Evolutionary conservation across 2,113 vertebrate species (phyloP).

Genomic region (Mirza zaza): DNA sequence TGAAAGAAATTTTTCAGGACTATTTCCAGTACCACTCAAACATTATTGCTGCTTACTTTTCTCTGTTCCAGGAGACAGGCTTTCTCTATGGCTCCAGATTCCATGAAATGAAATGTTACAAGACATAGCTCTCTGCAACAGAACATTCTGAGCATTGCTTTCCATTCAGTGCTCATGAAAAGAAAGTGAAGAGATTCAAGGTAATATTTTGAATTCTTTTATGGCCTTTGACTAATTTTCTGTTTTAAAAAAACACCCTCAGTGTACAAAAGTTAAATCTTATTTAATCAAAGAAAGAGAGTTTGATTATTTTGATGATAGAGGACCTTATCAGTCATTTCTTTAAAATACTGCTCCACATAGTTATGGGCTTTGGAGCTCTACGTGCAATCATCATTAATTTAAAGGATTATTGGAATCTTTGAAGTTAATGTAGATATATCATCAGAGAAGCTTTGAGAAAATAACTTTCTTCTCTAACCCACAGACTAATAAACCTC

Average conservation of each 20-base stretch:
- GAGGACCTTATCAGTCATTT: neutral
- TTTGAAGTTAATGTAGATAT: neutral
- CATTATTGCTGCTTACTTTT: neutral
- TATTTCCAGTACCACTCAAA: neutral
- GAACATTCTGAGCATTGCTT: neutral
- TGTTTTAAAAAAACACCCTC: neutral
- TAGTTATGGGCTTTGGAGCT: neutral
- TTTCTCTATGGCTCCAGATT: neutral
- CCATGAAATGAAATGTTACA: neutral
- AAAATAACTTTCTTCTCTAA: constrained; percentile 5
- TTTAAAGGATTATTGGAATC: neutral
- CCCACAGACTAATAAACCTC: neutral
- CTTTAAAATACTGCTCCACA: neutral
- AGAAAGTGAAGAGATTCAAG: neutral
- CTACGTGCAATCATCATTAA: neutral
- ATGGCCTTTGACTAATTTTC: neutral
- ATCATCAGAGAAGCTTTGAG: neutral
- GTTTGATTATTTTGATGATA: constrained; percentile 27
- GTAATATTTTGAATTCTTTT: neutral
- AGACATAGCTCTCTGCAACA: neutral
- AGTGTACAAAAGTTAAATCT: neutral
- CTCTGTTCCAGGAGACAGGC: neutral
- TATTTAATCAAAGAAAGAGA: neutral
- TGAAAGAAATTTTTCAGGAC: neutral
- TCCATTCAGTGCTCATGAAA: neutral